These are phyloP conservation scores for Epinephelus malabaricus DNA, from an alignment of 2,797 vertebrate genomes.

Conservation along the genomic window DNA sequence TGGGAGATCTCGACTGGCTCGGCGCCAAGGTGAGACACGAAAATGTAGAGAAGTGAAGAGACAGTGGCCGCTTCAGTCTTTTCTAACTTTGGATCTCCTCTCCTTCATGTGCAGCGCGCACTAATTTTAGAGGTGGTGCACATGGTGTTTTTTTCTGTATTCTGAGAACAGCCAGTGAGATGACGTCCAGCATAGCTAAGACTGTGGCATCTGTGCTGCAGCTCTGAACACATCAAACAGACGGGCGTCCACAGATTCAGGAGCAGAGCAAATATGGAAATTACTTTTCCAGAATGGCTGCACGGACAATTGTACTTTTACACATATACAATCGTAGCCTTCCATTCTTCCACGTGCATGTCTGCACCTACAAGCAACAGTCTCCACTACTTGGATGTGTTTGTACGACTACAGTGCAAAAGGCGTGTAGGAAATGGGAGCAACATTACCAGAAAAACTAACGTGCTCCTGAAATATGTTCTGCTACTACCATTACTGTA, in stretches of 20 bases:
- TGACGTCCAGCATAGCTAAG: slow-evolving; percentile 86
- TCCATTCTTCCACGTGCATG: slow-evolving; percentile 56
- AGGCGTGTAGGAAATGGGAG: slow-evolving; percentile 63
- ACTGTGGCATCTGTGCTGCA: slow-evolving; percentile 87
- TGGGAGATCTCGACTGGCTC: slow-evolving; percentile 75
- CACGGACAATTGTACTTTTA: slow-evolving; percentile 73
- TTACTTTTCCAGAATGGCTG: slow-evolving; percentile 85
- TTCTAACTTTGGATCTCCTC: slow-evolving; percentile 69
- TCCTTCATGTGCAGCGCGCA: slow-evolving; percentile 71
- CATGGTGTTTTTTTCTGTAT: slow-evolving; percentile 75
- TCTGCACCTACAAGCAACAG: slow-evolving; percentile 13
- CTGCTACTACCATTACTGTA: slow-evolving; percentile 77
- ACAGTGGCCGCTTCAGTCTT: slow-evolving; percentile 84
- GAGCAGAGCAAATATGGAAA: slow-evolving; percentile 81
- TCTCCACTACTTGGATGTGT: slow-evolving; percentile 1
- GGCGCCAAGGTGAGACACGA: slow-evolving; percentile 69
- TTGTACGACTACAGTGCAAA: slow-evolving; percentile 3
- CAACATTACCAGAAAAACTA: slow-evolving; percentile 61
- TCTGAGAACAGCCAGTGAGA: slow-evolving; percentile 84
- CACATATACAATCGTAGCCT: slow-evolving; percentile 62
- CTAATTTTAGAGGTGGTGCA: slow-evolving; percentile 87
- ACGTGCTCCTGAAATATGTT: slow-evolving; percentile 68
- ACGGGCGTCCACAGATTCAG: slow-evolving; percentile 79
- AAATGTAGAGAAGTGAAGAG: slow-evolving; percentile 74
- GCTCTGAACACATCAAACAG: slow-evolving; percentile 89